These are phyloP conservation scores for Hetaerina americana DNA, from an alignment of 1,140 invertebrate genomes.

Conservation along the genomic window DNA sequence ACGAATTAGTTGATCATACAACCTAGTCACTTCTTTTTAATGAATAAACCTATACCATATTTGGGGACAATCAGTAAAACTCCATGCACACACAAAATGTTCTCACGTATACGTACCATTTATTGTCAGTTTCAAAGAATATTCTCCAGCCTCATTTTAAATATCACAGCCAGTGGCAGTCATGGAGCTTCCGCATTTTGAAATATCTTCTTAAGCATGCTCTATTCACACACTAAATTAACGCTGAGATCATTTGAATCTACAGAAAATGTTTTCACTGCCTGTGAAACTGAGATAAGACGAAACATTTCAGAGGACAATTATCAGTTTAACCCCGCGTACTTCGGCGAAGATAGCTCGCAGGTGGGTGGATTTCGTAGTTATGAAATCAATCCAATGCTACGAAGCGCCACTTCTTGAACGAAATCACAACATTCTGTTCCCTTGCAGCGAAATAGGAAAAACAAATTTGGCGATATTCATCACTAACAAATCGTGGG, in stretches of 20 bases:
- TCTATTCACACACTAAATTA: background rate
- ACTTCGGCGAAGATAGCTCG: background rate
- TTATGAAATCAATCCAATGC: too few relatives aligned
- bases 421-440: too few relatives aligned
- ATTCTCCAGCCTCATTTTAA: background rate
- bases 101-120: background rate
- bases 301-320: background rate
- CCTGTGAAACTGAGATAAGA: background rate
- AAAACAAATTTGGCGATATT: too few relatives aligned
- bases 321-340: too few relatives aligned
- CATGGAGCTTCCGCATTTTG: background rate
- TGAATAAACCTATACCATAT: background rate
- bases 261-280: background rate
- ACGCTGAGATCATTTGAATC: background rate
- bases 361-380: background rate
- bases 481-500: too few relatives aligned
- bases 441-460: too few relatives aligned
- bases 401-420: too few relatives aligned
- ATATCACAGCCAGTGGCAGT: background rate
- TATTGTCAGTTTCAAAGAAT: background rate
- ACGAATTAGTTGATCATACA: background rate
- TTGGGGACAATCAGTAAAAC: too few relatives aligned
- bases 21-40: background rate
- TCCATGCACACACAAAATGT: too few relatives aligned
- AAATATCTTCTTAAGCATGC: background rate